phyloP scores from a whole-genome alignment of 2,113 vertebrate genomes.

The Ictidomys tridecemlineatus region DNA sequence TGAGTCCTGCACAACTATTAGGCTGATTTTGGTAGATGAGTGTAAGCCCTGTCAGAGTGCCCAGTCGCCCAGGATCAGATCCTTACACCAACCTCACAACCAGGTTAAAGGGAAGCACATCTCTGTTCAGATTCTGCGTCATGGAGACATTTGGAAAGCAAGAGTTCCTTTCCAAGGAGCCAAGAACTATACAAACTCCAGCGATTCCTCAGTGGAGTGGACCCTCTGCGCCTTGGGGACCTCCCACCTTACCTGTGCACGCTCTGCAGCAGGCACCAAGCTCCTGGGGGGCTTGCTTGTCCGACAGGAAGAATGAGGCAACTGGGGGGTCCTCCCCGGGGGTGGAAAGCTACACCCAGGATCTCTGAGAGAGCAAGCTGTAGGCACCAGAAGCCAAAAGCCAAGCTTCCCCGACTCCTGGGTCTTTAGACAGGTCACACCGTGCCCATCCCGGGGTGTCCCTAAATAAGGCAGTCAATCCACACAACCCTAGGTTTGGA shows the following conservation, averaged over 20 bases:
- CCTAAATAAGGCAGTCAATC: neutral
- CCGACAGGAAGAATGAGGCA: neutral
- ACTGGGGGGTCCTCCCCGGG: neutral
- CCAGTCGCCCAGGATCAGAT: neutral
- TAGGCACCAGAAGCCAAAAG: neutral
- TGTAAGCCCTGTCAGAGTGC: neutral
- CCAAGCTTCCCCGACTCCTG: neutral
- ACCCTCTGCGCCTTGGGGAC: neutral
- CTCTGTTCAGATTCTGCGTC: neutral
- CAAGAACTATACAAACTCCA: neutral
- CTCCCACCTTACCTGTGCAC: accelerated
- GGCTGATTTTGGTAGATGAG: neutral
- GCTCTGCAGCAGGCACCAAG: accelerated
- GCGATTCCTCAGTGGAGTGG: too few relatives aligned
- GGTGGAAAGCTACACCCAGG: accelerated
- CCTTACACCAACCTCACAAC: neutral
- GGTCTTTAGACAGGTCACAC: too few relatives aligned
- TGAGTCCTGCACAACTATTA: neutral
- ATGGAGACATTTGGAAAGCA: neutral
- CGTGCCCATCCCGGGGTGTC: neutral
- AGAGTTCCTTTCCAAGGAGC: neutral
- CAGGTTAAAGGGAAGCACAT: neutral
- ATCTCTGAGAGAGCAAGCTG: neutral
- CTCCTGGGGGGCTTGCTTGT: neutral
- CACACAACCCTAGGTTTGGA: neutral